Percentiles rank a stretch among this genome's conserved stretches.
Conservation (phyloP, 2,797 vertebrate genomes). For the Danionella dracula region DNA sequence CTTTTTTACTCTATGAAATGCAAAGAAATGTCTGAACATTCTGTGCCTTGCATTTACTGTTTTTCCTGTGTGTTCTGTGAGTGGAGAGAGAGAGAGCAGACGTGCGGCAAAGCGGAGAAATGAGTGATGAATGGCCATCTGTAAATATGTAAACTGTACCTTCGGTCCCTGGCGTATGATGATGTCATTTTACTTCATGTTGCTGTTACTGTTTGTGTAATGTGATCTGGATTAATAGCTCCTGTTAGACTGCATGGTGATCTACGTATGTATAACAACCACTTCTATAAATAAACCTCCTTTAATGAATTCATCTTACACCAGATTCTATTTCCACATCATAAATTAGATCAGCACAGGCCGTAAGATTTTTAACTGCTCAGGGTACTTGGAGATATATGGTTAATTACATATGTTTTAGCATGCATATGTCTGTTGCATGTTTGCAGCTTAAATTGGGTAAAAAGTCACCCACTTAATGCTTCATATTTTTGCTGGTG, state of each 20-base stretch:
- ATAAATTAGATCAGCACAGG: neutral
- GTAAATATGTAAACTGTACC: conserved; percentile 84
- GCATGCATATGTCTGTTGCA: too few species aligned
- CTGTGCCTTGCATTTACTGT: conserved; percentile 96
- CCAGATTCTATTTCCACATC: neutral
- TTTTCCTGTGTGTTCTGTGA: conserved; percentile 71
- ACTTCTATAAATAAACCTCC: conserved; percentile 85
- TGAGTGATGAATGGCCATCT: too few species aligned
- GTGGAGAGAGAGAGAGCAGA: conserved; percentile 42
- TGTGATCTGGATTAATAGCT: conserved; percentile 87
- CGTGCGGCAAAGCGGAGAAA: conserved; percentile 69
- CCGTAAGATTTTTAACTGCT: neutral
- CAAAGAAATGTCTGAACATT: conserved; percentile 66
- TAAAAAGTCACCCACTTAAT: too few species aligned
- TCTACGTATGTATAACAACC: conserved; percentile 61
- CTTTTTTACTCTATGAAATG: conserved; percentile 69
- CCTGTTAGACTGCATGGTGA: conserved; percentile 91
- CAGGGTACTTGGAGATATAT: neutral
- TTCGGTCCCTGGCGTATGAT: conserved; percentile 80
- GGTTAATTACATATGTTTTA: too few species aligned
- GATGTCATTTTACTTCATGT: conserved; percentile 82
- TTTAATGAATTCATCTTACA: conserved; percentile 66
- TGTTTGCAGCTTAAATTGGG: too few species aligned
- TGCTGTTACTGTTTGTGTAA: conserved; percentile 76
- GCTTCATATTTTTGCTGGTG: too few species aligned